Conservation (phyloP, 2,888 invertebrate genomes). For the Teleogryllus oceanicus region DNA sequence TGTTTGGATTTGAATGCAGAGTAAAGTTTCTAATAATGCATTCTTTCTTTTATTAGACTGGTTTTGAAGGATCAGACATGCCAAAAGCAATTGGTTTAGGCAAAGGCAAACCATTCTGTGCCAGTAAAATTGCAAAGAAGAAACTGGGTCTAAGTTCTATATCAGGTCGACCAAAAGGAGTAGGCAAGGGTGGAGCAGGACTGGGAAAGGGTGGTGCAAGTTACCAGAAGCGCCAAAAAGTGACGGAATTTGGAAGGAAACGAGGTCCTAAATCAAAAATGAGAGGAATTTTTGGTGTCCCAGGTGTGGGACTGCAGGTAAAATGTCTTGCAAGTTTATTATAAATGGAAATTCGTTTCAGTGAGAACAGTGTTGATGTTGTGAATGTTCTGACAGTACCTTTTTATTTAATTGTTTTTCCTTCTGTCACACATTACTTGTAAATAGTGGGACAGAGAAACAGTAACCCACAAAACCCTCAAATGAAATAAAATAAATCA, state of each 20-base stretch:
- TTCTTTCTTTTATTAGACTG: slow-evolving; percentile 27
- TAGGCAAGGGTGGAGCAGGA: slow-evolving; percentile 41
- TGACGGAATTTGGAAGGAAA: slow-evolving; percentile 75
- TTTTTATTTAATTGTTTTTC: not conserved
- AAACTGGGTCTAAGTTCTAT: slow-evolving; percentile 59
- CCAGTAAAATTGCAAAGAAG: slow-evolving; percentile 73
- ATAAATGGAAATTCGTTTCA: too few relatives aligned
- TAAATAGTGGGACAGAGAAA: too few relatives aligned
- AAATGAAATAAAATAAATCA: too few relatives aligned
- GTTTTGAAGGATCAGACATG: slow-evolving; percentile 31
- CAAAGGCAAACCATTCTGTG: slow-evolving; percentile 74
- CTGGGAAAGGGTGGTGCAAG: slow-evolving; percentile 65
- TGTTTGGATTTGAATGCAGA: not conserved
- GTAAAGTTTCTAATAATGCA: not conserved
- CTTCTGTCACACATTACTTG: too few relatives aligned
- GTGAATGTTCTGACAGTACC: not conserved
- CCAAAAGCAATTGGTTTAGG: slow-evolving; percentile 61
- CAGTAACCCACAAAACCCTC: too few relatives aligned
- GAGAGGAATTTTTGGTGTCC: slow-evolving; percentile 77
- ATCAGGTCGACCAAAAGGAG: slow-evolving; percentile 42
- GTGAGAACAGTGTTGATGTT: too few relatives aligned
- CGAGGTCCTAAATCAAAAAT: slow-evolving; percentile 85
- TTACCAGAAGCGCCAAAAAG: slow-evolving; percentile 68
- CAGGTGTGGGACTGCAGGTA: slow-evolving; percentile 70
- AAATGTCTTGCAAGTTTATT: not conserved